Base-by-base conservation (phyloP, 2,113 vertebrate species). In the Cyprinodon brontotheroides region DNA sequence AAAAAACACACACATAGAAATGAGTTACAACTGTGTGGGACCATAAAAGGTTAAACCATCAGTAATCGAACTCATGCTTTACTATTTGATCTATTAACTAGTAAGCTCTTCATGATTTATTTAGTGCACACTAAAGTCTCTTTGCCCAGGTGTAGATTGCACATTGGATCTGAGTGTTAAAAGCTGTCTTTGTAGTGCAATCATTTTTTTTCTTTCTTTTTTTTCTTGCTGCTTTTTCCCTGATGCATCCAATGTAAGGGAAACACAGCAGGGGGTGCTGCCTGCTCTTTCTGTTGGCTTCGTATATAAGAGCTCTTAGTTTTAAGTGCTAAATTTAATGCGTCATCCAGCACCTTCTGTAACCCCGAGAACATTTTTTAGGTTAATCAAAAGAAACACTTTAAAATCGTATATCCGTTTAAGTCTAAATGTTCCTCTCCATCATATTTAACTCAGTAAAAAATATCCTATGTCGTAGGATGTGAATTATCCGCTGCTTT, bases 141-240 rank as follows among this genome's bases (percentile, higher is more conserved):
- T 62, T 62, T 43, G 40, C 40, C n/a, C 63, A 43, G 64, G 40
- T 22, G n/a, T 43, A 65, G 40, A 43, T 65, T 65, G 40, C 40
- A 65, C n/a, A 14, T 45, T 4, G n/a, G 40, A 29, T n/a, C 22
- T 29, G 40, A 41, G 20, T 45, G 64, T 45, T 65, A 41, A 41
- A 65, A 20, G 64, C 41, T 10, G 38, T 43, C 63, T 65, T n/a
- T 65, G 39, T 43, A n/a, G 41, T 41, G 40, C 41, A 11, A 43
- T 65, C 40, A 65, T 29, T 40, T 43, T 40, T 3, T 22, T 22
- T 22, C 6, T 62, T 38, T 37, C n/a, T 59, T 38, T 15, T 53
- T 17, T 53, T 53, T 17, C 64, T 29, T 29, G 29, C 29, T 29
- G 29, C 29, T 29, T 29, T 29, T 29, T 29, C 20, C 39, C 41